Percentiles rank a stretch among this genome's conserved stretches.
phyloP scores from a whole-genome alignment of 1,140 invertebrate species.

The Drosophila miranda region DNA sequence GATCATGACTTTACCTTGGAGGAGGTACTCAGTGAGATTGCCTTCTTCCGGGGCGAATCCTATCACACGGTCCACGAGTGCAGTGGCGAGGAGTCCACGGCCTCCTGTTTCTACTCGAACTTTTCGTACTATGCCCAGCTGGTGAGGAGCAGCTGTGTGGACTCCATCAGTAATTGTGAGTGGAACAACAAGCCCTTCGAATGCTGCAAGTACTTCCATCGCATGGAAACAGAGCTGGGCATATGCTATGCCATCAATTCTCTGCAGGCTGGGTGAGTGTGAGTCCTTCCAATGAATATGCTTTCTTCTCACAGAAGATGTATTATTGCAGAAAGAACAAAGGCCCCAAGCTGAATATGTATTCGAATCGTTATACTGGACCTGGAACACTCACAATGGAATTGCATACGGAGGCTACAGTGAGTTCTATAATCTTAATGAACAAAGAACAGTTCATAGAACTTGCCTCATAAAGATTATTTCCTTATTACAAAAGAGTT shows the following conservation, averaged over 20 bases:
- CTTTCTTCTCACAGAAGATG: not conserved
- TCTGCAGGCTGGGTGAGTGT: conserved; percentile 83
- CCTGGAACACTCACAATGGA: conserved; percentile 84
- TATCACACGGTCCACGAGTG: conserved; percentile 87
- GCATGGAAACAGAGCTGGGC: conserved; percentile 86
- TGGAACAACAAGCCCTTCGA: conserved; percentile 86
- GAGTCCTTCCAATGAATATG: not conserved
- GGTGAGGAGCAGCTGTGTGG: conserved; percentile 85
- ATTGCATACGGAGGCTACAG: conserved; percentile 84
- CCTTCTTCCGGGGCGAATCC: conserved; percentile 86
- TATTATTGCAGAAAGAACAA: conserved; percentile 46
- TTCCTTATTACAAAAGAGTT: not conserved
- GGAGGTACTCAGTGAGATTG: conserved; percentile 87
- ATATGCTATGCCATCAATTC: conserved; percentile 87
- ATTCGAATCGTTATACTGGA: conserved; percentile 83
- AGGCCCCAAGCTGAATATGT: conserved; percentile 69
- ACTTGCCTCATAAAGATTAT: not conserved
- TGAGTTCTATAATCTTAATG: conserved; percentile 60
- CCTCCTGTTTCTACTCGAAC: conserved; percentile 84
- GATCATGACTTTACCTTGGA: conserved; percentile 87
- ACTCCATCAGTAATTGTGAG: conserved; percentile 84
- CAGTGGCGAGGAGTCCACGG: conserved; percentile 81
- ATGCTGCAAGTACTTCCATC: conserved; percentile 86
- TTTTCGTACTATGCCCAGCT: conserved; percentile 84
- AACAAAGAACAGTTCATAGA: not conserved